Conservation (phyloP, 2,888 invertebrate species). For the Pollenia labialis region DNA sequence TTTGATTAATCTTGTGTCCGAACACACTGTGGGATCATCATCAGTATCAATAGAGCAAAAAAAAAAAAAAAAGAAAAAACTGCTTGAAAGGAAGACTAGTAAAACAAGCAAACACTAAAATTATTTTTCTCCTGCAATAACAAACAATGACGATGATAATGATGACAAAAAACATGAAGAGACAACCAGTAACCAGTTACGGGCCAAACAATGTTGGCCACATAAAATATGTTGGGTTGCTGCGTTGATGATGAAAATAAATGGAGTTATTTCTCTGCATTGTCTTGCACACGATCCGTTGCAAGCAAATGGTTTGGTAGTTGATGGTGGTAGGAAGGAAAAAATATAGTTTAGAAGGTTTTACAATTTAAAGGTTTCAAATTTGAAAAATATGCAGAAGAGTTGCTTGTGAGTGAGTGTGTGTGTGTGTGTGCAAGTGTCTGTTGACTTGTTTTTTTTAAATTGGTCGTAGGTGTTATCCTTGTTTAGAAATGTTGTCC, state of each 20-base stretch:
- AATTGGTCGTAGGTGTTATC: slow-evolving; percentile 65
- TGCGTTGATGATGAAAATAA: slow-evolving; percentile 44
- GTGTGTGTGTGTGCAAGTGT: background rate
- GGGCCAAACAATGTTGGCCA: slow-evolving; percentile 46
- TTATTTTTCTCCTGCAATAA: slow-evolving; percentile 24
- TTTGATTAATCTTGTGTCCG: slow-evolving; percentile 70
- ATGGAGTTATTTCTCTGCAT: slow-evolving; percentile 50
- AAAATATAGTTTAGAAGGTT: slow-evolving; percentile 14
- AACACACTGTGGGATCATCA: slow-evolving; percentile 61
- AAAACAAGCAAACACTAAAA: slow-evolving; percentile 36
- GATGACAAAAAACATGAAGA: slow-evolving; percentile 57
- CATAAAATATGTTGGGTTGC: slow-evolving; percentile 35
- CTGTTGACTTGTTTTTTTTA: slow-evolving; percentile 46
- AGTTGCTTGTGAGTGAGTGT: background rate
- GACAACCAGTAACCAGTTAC: slow-evolving; percentile 36
- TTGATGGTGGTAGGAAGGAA: background rate
- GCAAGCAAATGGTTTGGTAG: background rate
- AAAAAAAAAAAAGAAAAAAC: background rate
- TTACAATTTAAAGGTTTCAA: slow-evolving; percentile 42
- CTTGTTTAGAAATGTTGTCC: slow-evolving; percentile 32
- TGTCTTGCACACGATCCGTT: slow-evolving; percentile 23
- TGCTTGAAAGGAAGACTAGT: background rate
- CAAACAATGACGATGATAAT: slow-evolving; percentile 44
- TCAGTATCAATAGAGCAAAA: slow-evolving; percentile 39
- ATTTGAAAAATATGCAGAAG: slow-evolving; percentile 22